These are phyloP conservation scores for roundworm (Caenorhabditis elegans) DNA, from an alignment of 1,140 invertebrate genomes.

Conservation along the genomic window DNA sequence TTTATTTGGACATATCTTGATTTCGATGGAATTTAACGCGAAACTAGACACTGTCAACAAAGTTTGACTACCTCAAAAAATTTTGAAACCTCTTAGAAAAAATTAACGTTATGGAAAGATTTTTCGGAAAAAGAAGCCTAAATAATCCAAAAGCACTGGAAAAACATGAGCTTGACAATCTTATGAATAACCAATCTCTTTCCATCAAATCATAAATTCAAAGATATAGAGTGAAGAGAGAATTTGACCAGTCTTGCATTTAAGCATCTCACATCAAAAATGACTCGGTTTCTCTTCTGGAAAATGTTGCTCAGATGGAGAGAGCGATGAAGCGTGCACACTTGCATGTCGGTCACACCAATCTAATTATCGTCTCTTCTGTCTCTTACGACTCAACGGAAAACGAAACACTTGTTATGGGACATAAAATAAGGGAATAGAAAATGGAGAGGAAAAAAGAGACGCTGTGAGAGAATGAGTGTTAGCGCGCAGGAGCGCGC, in stretches of 20 bases:
- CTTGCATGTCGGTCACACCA: neutral
- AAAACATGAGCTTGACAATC: neutral
- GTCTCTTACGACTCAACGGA: slow-evolving; percentile 10
- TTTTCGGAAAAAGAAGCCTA: neutral
- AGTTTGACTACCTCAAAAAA: neutral
- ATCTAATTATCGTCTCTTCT: slow-evolving; percentile 25
- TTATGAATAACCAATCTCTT: slow-evolving; percentile 9
- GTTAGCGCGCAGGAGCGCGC: slow-evolving; percentile 7
- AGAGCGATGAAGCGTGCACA: neutral
- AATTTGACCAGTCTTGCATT: neutral
- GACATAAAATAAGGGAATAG: slow-evolving; percentile 9
- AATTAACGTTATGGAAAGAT: neutral
- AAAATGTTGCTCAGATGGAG: neutral
- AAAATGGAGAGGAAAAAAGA: neutral
- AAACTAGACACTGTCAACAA: neutral
- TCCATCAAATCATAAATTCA: slow-evolving; percentile 14
- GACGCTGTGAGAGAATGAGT: neutral
- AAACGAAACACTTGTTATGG: slow-evolving; percentile 28
- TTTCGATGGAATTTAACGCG: neutral
- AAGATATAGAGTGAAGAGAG: neutral
- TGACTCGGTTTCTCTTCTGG: no score
- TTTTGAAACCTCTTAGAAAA: neutral
- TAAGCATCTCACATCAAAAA: no score
- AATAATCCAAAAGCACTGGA: slow-evolving; percentile 1
- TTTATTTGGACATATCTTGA: neutral